phyloP scores from a whole-genome alignment of 2,888 invertebrate species.

The Andrena praecox region DNA sequence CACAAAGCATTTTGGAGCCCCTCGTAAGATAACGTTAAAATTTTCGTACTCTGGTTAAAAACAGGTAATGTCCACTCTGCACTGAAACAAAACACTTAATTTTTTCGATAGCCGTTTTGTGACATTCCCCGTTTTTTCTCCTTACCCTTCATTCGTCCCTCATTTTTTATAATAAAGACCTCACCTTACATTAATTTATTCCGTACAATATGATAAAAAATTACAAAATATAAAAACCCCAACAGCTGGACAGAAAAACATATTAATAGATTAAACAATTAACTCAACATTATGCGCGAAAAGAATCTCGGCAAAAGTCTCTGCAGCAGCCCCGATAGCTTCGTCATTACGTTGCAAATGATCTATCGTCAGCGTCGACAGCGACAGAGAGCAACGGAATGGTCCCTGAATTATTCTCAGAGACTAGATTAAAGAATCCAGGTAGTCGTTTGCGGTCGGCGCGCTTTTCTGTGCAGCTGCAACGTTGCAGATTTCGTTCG shows the following conservation, averaged over 20 bases:
- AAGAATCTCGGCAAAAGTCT: neutral
- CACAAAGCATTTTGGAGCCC: too few species aligned
- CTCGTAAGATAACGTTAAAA: too few species aligned
- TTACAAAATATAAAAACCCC: neutral
- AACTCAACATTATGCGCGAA: neutral
- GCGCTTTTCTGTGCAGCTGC: conserved; percentile 33
- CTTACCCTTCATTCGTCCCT: too few species aligned
- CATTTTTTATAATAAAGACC: too few species aligned
- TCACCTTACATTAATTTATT: too few species aligned
- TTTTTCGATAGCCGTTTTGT: too few species aligned
- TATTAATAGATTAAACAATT: too few species aligned
- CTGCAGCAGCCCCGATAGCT: neutral
- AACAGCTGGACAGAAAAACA: neutral
- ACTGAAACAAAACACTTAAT: too few species aligned
- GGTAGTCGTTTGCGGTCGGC: conserved; percentile 48
- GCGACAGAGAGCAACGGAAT: conserved; percentile 6
- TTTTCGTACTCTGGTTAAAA: too few species aligned
- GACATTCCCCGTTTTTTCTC: too few species aligned
- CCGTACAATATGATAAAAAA: neutral
- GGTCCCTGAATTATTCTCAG: conserved; percentile 19
- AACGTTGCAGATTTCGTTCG: conserved; percentile 21
- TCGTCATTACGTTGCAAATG: conserved; percentile 23
- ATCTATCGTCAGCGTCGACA: conserved; percentile 4
- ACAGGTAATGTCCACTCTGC: too few species aligned
- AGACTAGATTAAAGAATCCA: conserved; percentile 47